Conservation (phyloP, 2,888 invertebrate genomes). For the Caenorhabditis zanzibari region DNA sequence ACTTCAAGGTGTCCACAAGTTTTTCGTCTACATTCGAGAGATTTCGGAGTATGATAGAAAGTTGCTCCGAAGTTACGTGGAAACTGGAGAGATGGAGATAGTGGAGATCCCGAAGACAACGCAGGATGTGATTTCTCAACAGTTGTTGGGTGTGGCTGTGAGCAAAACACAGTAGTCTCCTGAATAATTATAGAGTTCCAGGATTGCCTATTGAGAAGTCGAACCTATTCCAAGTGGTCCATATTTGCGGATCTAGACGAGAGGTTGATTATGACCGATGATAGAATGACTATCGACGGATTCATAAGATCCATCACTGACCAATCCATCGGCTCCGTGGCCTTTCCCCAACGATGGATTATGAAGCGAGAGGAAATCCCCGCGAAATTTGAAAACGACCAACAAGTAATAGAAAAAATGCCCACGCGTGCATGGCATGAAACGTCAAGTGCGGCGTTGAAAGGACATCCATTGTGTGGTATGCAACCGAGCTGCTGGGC, state of each 20-base stretch:
- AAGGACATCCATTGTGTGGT: conserved; percentile 48
- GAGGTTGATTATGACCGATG: conserved; percentile 62
- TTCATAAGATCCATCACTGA: conserved; percentile 56
- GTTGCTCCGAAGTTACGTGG: conserved; percentile 56
- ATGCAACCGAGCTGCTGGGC: conserved; percentile 64
- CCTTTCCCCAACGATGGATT: conserved; percentile 66
- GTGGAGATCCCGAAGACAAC: conserved; percentile 37
- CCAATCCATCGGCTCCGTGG: conserved; percentile 52
- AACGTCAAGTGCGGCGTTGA: conserved; percentile 58
- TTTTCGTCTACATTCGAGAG: conserved; percentile 58
- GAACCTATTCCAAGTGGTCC: conserved; percentile 58
- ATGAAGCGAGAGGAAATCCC: conserved; percentile 64
- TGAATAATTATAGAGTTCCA: neutral
- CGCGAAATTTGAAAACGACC: conserved; percentile 47
- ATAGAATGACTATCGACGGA: conserved; percentile 44
- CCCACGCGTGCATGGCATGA: conserved; percentile 64
- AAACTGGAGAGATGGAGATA: conserved; percentile 56
- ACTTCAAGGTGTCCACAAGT: conserved; percentile 55
- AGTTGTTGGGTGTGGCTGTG: conserved; percentile 60
- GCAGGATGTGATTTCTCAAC: conserved; percentile 60
- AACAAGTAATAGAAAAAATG: conserved; percentile 53
- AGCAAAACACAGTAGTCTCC: neutral
- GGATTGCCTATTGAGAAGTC: conserved; percentile 62
- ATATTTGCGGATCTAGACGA: conserved; percentile 67
- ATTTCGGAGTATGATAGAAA: conserved; percentile 55